Base-by-base conservation (phyloP, 2,113 vertebrate genomes). In the Amphiprion percula region DNA sequence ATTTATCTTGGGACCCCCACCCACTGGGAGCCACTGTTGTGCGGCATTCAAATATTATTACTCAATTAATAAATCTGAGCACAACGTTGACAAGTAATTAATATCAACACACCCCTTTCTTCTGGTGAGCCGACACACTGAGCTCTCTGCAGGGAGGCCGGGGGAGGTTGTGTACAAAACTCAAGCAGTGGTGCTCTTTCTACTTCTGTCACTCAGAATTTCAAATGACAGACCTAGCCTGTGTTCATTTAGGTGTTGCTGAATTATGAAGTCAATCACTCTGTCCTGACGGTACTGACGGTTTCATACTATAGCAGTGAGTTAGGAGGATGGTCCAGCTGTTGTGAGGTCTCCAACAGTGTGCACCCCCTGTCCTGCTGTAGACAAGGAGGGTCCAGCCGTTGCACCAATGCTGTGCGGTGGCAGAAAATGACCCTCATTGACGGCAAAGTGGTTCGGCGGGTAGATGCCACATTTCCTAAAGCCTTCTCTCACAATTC, bases 391-490 rank as follows among this genome's bases (percentile, higher is more conserved):
- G 47, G 68, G 39, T 58, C 58, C 85, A 47, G 70, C 79, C 65
- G 64, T 52, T 5, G 78, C 23, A 49, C 50, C 41, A 30, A 58
- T 49, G 63, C 33, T 30, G 49, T 87, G 85, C 0, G 58, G 33
- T 60, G 83, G 52, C 80, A 85, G 70, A 47, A 88, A 71, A 77
- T 72, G 68, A 26, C 54, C 49, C 4, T 88, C 82, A 17, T 53
- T 69, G 44, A 84, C 39, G 14, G 64, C n/a, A 19, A 80, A 90
- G 53, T 54, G 79, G 77, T 85, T 83, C 8, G 87, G 30, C 0
- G 92, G 92, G 67, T 88, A 90, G 8, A 93, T 71, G 33, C 92
- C 90, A 68, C 89, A 92, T 73, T 90, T 90, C 39, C 69, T 73
- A 56, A 92, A 93, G 21, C 92, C 84, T 50, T 93, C 90, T 58